These are phyloP conservation scores for Calephelis nemesis DNA, from an alignment of 1,140 invertebrate genomes.

Conservation along the genomic window DNA sequence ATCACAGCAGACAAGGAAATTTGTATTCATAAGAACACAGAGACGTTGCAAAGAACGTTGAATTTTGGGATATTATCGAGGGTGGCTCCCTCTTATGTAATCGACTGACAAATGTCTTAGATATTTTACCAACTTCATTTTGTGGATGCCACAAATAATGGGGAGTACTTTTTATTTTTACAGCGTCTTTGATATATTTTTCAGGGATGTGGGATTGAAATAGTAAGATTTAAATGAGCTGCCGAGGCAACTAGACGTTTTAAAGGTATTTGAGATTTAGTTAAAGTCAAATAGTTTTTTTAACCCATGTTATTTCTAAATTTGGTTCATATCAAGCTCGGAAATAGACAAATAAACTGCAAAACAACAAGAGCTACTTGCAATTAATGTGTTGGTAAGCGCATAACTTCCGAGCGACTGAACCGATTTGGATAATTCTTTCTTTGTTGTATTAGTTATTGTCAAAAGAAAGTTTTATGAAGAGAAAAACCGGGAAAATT, in stretches of 20 bases:
- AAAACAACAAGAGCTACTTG: too few relatives aligned
- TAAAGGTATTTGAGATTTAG: slow-evolving; percentile 2
- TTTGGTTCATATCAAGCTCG: too few relatives aligned
- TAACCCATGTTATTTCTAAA: too few relatives aligned
- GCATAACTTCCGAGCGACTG: too few relatives aligned
- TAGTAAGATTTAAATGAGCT: slow-evolving; percentile 14
- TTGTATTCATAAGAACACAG: slow-evolving; percentile 64
- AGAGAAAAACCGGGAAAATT: too few relatives aligned
- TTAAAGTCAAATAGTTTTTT: too few relatives aligned
- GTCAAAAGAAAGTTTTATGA: too few relatives aligned
- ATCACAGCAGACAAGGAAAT: slow-evolving; percentile 39
- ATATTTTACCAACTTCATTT: slow-evolving; percentile 76
- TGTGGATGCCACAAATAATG: slow-evolving; percentile 47
- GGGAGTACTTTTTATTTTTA: slow-evolving; percentile 36
- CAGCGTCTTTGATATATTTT: background rate
- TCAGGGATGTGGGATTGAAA: slow-evolving; percentile 1
- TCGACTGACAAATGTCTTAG: slow-evolving; percentile 75
- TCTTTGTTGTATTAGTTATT: too few relatives aligned
- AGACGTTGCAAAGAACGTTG: slow-evolving; percentile 51
- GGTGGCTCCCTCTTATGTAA: slow-evolving; percentile 68
- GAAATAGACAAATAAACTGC: too few relatives aligned
- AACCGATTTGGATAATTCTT: too few relatives aligned
- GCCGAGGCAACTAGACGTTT: background rate
- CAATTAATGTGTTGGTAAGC: too few relatives aligned
- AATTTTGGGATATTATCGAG: slow-evolving; percentile 63